Base-by-base conservation (phyloP, 30 jellyfish, hydroid and myxozoan species). In the Clytia hemisphaerica region DNA sequence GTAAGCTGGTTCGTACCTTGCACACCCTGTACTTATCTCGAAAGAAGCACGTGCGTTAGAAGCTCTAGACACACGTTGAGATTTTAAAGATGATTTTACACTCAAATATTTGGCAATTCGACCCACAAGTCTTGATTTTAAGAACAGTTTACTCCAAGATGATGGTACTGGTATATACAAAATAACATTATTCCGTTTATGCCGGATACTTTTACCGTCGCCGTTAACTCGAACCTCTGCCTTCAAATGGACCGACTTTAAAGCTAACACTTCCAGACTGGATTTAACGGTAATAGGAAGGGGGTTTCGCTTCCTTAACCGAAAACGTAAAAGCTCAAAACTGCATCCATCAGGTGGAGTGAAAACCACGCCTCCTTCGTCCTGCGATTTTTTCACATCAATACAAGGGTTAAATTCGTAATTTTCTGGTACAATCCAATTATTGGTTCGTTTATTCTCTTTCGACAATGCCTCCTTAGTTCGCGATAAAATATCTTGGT, bases 321-420 rank as follows among this genome's bases (percentile, higher is more conserved):
- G 85, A 34, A 78, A 78, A 33, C 96, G 92, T 61, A 86, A 35
- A 3, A 86, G 69, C 63, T 86, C 96, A 66, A 86, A 78, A 61
- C 93, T 73, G 63, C 96, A 86, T 6, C 93, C 94, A 78, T 86
- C 96, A 15, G 96, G 96, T 31, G 96, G 96, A 30, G 40, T 51
- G 54, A 86, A 79, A 29, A 58, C 83, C 35, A 86, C 38, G 2
- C 96, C 93, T 15, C 96, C 94, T 35, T 79, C 78, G n/a, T 26
- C 44, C 21, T 66, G 32, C 0, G 83, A 24, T 24, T 72, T 61
- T 16, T 40, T 49, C 12, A 62, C 72, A 37, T 79, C 78, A 6
- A 86, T 92, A 47, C 94, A 86, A 4, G 96, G 96, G 40, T 86
- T 94, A 63, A 62, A 86, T 51, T 86, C 96, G 2, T 37, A 30